phyloP scores from a whole-genome alignment of 2,797 vertebrate genomes.

The Scyliorhinus canicula region DNA sequence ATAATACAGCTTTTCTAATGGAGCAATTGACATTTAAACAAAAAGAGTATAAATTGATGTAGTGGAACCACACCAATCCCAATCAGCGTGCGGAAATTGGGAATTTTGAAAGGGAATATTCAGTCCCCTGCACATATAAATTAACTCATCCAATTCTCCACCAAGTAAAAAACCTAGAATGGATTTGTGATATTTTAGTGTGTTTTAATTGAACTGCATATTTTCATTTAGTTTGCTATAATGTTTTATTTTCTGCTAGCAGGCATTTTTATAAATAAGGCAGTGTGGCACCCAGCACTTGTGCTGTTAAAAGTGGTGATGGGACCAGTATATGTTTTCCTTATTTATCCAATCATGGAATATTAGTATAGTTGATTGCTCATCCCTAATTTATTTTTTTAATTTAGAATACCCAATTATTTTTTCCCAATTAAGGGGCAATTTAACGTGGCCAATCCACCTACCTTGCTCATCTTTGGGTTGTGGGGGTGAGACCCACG shows the following conservation, averaged over 20 bases:
- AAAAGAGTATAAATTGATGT: neutral
- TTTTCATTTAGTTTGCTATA: slow-evolving; percentile 2
- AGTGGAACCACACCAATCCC: neutral
- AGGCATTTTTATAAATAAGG: neutral
- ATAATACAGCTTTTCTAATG: neutral
- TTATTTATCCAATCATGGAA: too few species aligned
- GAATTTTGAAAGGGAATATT: neutral
- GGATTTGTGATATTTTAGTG: neutral
- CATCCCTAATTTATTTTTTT: too few species aligned
- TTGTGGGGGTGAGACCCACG: too few species aligned
- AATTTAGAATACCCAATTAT: too few species aligned
- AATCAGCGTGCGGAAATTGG: neutral
- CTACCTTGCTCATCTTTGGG: too few species aligned
- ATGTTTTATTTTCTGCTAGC: neutral
- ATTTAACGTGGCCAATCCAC: too few species aligned
- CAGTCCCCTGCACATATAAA: neutral
- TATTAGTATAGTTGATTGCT: too few species aligned
- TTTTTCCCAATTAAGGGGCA: too few species aligned
- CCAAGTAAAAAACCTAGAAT: neutral
- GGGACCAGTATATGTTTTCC: neutral
- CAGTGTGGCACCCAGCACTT: neutral
- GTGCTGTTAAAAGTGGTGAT: neutral
- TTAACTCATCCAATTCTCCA: neutral
- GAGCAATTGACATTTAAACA: neutral
- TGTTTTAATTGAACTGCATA: neutral